A percentile compares a stretch with the other conserved stretches of the same genome.
phyloP scores from a whole-genome alignment of 2,797 vertebrate genomes.

The Perodicticus potto region DNA sequence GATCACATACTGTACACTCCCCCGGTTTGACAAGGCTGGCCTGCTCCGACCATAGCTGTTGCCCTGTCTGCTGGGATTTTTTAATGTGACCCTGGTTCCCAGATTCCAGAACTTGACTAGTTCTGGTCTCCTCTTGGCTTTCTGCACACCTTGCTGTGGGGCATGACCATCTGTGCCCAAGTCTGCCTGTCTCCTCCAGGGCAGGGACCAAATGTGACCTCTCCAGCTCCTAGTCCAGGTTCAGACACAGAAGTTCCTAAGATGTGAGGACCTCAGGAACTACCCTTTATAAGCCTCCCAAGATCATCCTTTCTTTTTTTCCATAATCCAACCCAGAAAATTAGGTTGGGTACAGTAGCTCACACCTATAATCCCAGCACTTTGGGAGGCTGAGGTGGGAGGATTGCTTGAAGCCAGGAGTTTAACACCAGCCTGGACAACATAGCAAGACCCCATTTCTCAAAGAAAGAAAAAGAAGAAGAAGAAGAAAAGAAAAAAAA shows the following conservation, averaged over 20 bases:
- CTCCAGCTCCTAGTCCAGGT: neutral
- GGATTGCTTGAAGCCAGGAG: neutral
- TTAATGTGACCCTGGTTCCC: neutral
- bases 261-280: neutral
- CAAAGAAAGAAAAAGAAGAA: neutral
- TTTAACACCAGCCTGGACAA: neutral
- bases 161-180: neutral
- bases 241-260: neutral
- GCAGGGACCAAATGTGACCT: neutral
- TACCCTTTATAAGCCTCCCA: neutral
- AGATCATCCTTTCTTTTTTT: neutral
- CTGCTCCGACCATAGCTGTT: neutral
- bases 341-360: neutral
- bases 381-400: neutral
- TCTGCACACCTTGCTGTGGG: neutral
- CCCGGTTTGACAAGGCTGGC: neutral
- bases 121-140: neutral
- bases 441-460: neutral
- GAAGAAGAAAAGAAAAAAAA: neutral
- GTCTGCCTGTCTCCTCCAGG: neutral
- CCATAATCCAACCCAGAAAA: constrained; percentile 35
- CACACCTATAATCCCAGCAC: neutral
- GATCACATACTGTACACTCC: neutral
- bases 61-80: neutral
- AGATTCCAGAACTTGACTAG: constrained; percentile 9